Conservation (phyloP, 2,888 invertebrate genomes). For the Gnatocerus cornutus region DNA sequence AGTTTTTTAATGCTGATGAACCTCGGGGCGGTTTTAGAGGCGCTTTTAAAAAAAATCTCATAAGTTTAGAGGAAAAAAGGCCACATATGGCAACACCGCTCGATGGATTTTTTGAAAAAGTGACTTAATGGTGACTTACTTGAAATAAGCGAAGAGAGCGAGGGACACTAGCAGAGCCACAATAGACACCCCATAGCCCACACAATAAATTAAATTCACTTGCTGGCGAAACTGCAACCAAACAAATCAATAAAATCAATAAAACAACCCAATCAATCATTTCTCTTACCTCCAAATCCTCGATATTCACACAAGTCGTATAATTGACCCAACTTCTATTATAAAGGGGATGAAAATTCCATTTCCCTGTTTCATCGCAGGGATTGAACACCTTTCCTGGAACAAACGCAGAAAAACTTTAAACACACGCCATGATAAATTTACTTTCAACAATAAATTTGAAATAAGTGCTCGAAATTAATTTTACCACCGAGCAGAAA, state of each 20-base stretch:
- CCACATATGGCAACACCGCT: no score
- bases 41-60: no score
- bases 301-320: slow-evolving; percentile 87
- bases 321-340: slow-evolving; percentile 92
- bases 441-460: neutral
- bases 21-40: no score
- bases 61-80: no score
- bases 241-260: neutral
- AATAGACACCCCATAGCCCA: slow-evolving; percentile 90
- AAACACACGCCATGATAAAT: neutral
- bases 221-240: slow-evolving; percentile 80
- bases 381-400: slow-evolving; percentile 87
- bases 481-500: no score
- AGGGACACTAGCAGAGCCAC: slow-evolving; percentile 88
- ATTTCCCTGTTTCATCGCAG: slow-evolving; percentile 85
- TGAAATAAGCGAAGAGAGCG: slow-evolving; percentile 88
- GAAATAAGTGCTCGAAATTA: neutral
- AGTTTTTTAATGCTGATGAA: no score
- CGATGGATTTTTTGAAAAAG: no score
- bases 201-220: slow-evolving; percentile 86
- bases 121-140: no score
- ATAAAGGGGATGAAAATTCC: slow-evolving; percentile 87
- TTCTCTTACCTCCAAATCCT: slow-evolving; percentile 78
- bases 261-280: slow-evolving; percentile 6
- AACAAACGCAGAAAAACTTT: slow-evolving; percentile 57